Conservation (phyloP, 2,888 invertebrate genomes). For the Leucophora obtusa region DNA sequence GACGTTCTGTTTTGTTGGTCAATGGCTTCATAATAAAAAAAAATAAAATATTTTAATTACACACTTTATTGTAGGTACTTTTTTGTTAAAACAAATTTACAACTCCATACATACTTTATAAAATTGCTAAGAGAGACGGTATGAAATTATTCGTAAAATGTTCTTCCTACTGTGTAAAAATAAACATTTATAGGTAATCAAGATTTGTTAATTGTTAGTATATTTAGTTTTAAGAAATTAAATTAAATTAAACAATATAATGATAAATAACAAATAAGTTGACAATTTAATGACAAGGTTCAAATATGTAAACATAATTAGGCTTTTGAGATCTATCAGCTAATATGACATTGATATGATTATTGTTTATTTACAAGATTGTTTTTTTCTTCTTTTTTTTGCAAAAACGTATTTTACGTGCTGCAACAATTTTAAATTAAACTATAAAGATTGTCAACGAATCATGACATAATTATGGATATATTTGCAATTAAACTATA, state of each 20-base stretch:
- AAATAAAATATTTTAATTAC: too few relatives aligned
- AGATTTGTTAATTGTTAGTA: conserved; percentile 13
- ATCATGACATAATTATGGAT: neutral
- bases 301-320: conserved; percentile 11
- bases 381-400: neutral
- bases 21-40: conserved; percentile 23
- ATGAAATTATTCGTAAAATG: conserved; percentile 2
- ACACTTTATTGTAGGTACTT: too few relatives aligned
- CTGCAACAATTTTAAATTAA: neutral
- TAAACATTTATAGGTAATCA: conserved; percentile 1
- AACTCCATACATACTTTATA: neutral
- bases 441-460: conserved; percentile 10
- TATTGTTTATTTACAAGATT: conserved; percentile 6
- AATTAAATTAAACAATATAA: neutral
- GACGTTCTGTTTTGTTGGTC: conserved; percentile 41
- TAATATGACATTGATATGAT: conserved; percentile 17
- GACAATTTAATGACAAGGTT: conserved; percentile 42
- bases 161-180: conserved; percentile 35
- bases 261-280: conserved; percentile 24
- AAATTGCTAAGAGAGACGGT: neutral
- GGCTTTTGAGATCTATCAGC: conserved; percentile 2
- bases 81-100: too few relatives aligned
- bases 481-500: neutral
- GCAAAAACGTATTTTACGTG: neutral
- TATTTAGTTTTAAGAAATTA: conserved; percentile 9